Percentiles rank a stretch among this genome's conserved stretches.
Conservation (phyloP, 2,797 vertebrate species). For the Hyperoplus lanceolatus region DNA sequence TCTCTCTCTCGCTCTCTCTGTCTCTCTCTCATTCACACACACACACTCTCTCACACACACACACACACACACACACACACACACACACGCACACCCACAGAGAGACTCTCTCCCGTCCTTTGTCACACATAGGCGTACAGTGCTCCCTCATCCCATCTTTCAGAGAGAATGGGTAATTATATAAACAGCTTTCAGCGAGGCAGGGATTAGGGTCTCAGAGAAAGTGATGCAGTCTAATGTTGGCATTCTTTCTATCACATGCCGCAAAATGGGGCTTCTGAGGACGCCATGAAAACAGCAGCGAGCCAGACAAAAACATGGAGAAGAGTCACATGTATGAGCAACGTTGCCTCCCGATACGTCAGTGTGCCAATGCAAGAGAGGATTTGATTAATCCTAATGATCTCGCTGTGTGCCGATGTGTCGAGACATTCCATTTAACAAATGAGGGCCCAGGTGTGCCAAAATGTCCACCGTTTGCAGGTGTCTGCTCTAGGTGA, state of each 20-base stretch:
- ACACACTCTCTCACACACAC: not conserved
- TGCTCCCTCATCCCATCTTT: constrained; percentile 65
- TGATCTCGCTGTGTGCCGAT: not conserved
- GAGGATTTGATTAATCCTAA: constrained; percentile 22
- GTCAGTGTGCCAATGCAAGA: too few relatives aligned
- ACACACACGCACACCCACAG: not conserved
- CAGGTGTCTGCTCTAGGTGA: constrained; percentile 4
- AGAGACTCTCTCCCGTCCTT: not conserved
- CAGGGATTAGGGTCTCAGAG: constrained; percentile 68
- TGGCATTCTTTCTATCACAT: constrained; percentile 64
- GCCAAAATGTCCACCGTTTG: not conserved
- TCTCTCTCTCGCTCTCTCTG: not conserved
- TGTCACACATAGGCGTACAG: constrained; percentile 33
- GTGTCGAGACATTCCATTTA: not conserved
- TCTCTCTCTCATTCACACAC: not conserved
- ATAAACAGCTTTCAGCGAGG: constrained; percentile 77
- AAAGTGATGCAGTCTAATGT: constrained; percentile 69
- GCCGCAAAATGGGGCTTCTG: constrained; percentile 55
- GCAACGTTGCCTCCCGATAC: not conserved
- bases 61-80: not conserved
- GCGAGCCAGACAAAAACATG: constrained; percentile 9
- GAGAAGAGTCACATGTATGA: not conserved
- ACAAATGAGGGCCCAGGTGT: constrained; percentile 9
- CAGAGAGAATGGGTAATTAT: constrained; percentile 79
- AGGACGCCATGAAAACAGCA: constrained; percentile 39